Evolutionary conservation across 1,140 invertebrate species (phyloP).

Genomic region (Aphaenogaster floridana): DNA sequence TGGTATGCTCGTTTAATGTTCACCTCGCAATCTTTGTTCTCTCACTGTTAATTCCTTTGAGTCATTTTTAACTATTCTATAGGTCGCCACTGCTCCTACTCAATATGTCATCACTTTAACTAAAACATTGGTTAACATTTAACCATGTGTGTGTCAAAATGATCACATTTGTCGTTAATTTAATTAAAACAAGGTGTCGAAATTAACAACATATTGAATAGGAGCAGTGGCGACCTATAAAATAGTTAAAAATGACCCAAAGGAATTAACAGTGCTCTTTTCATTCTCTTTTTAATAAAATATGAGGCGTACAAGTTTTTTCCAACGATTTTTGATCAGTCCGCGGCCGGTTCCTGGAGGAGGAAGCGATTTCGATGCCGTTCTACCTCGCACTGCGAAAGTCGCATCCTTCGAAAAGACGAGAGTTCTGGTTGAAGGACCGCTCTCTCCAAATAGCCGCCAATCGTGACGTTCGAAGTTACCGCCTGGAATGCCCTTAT

Average conservation of each 20-base stretch:
- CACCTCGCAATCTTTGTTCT: background rate
- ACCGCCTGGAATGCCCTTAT: conserved; percentile 79
- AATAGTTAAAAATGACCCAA: too few relatives aligned
- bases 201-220: too few relatives aligned
- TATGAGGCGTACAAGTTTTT: background rate
- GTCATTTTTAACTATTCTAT: too few relatives aligned
- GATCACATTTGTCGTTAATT: too few relatives aligned
- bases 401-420: conserved; percentile 47
- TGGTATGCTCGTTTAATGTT: background rate
- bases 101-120: too few relatives aligned
- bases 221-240: too few relatives aligned
- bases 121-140: too few relatives aligned
- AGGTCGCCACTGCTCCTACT: too few relatives aligned
- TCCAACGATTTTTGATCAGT: background rate
- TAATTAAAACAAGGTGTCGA: too few relatives aligned
- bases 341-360: background rate
- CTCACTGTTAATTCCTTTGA: too few relatives aligned
- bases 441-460: conserved; percentile 80
- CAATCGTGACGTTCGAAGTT: conserved; percentile 78
- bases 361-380: conserved; percentile 43
- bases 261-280: too few relatives aligned
- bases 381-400: conserved; percentile 35
- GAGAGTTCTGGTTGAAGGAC: conserved; percentile 69
- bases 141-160: too few relatives aligned
- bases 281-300: background rate